phyloP scores from a whole-genome alignment of 2,113 vertebrate species.

The Collichthys lucidus region DNA sequence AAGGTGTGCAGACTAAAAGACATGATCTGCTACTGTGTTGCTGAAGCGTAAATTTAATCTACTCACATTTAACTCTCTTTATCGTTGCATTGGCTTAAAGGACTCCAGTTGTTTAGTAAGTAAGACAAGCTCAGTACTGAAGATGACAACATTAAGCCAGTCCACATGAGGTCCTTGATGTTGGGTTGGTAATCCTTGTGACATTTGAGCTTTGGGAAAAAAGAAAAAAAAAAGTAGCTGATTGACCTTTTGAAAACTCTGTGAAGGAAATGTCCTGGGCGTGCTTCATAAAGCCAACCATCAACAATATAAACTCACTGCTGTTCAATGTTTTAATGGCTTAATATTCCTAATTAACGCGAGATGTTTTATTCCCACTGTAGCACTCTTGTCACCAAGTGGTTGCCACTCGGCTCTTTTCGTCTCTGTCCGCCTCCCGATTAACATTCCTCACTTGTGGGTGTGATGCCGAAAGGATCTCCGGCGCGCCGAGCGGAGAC shows the following conservation, averaged over 20 bases:
- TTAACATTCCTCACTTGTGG: conserved; percentile 83
- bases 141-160: neutral
- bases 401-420: conserved; percentile 63
- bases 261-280: neutral
- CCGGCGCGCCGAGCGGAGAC: conserved; percentile 68
- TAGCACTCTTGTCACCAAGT: conserved; percentile 11
- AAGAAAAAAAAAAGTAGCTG: neutral
- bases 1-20: neutral
- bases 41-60: neutral
- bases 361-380: no score
- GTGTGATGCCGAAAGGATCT: conserved; percentile 84
- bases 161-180: neutral
- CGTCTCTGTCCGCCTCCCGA: conserved; percentile 67
- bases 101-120: neutral
- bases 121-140: neutral
- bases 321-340: neutral
- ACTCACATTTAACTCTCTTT: neutral
- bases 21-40: neutral
- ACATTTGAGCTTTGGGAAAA: neutral
- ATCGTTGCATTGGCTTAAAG: no score
- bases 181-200: neutral
- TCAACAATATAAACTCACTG: neutral
- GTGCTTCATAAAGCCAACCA: no score
- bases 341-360: neutral
- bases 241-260: neutral